phyloP scores from a whole-genome alignment of 2,888 invertebrate genomes.

The Plagodis pulveraria region DNA sequence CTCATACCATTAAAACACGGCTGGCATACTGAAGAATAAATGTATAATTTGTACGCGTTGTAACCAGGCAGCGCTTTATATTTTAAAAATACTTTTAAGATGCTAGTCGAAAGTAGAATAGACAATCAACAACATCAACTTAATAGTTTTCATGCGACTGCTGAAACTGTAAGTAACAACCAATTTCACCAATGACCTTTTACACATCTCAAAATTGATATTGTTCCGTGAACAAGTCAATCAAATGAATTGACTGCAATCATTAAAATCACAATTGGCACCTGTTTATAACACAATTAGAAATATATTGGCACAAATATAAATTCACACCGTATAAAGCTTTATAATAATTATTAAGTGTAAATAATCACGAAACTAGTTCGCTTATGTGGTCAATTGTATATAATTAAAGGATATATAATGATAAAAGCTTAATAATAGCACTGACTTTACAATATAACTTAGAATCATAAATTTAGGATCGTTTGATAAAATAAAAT shows the following conservation, averaged over 20 bases:
- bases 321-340: slow-evolving; percentile 42
- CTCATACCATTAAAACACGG: slow-evolving; percentile 12
- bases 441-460: slow-evolving; percentile 9
- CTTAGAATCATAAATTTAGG: slow-evolving; percentile 13
- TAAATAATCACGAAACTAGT: slow-evolving; percentile 40
- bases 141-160: slow-evolving; percentile 22
- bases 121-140: slow-evolving; percentile 25
- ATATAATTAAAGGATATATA: slow-evolving; percentile 27
- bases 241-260: slow-evolving; percentile 30
- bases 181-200: slow-evolving; percentile 39
- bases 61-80: not conserved
- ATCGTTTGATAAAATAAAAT: slow-evolving; percentile 26
- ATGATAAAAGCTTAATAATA: slow-evolving; percentile 23
- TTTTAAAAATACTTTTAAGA: slow-evolving; percentile 18
- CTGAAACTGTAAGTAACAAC: slow-evolving; percentile 33
- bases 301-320: slow-evolving; percentile 58
- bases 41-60: slow-evolving; percentile 19
- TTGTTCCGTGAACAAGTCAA: slow-evolving; percentile 17
- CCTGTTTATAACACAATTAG: slow-evolving; percentile 34
- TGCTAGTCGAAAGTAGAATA: slow-evolving; percentile 33
- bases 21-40: slow-evolving; percentile 1
- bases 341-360: slow-evolving; percentile 37
- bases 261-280: slow-evolving; percentile 32
- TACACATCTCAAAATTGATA: slow-evolving; percentile 17
- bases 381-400: slow-evolving; percentile 20